phyloP scores from a whole-genome alignment of 2,888 invertebrate species.

The Sturmia bella region DNA sequence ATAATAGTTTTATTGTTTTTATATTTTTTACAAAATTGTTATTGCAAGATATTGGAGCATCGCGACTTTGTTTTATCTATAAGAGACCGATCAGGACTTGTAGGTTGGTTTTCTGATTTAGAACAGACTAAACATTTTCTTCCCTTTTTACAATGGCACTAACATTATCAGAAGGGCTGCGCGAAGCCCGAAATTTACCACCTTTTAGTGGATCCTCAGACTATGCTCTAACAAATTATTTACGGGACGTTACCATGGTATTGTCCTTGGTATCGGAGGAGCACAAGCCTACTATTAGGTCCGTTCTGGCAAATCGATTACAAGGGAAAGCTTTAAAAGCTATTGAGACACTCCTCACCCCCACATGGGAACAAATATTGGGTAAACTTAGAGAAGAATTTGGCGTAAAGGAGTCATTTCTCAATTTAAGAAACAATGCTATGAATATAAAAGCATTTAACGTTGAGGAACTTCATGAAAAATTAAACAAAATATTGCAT shows the following conservation, averaged over 20 bases:
- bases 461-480: not conserved
- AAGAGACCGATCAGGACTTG: no score
- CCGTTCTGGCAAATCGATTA: not conserved
- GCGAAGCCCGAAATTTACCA: not conserved
- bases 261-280: not conserved
- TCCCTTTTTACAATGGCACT: no score
- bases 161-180: not conserved
- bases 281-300: not conserved
- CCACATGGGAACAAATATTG: not conserved
- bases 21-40: no score
- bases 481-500: not conserved
- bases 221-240: not conserved
- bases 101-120: no score
- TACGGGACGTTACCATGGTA: not conserved
- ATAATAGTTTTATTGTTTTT: no score
- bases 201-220: not conserved
- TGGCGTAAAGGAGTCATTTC: not conserved
- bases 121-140: no score
- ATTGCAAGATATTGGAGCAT: no score
- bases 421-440: not conserved
- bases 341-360: not conserved
- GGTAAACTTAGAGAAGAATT: not conserved
- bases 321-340: not conserved
- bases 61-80: no score
- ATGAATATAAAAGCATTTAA: not conserved